Evolutionary conservation across 1,140 invertebrate genomes (phyloP).

Genomic region (Caligus rogercresseyi): DNA sequence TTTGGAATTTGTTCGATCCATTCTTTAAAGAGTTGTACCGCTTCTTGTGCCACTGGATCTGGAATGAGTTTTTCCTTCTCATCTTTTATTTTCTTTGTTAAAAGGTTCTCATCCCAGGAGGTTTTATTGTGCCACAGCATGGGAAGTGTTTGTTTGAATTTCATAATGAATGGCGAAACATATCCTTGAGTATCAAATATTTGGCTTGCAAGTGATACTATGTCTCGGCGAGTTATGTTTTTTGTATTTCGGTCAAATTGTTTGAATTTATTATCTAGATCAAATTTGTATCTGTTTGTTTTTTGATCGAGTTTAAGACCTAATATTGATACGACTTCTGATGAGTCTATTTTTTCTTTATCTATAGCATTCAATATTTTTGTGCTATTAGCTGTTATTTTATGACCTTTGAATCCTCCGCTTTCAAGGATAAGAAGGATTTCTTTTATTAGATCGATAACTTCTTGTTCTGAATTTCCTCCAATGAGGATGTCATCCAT

Average conservation of each 20-base stretch:
- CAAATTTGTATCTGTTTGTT: not conserved
- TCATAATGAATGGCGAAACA: not conserved
- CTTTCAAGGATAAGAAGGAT: slow-evolving; percentile 1
- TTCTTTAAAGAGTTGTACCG: not conserved
- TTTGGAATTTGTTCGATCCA: not conserved
- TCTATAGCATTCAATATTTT: not conserved
- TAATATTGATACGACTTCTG: not conserved
- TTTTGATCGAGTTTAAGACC: not conserved
- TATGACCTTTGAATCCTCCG: slow-evolving; percentile 5
- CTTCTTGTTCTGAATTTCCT: not conserved
- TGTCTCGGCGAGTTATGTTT: not conserved
- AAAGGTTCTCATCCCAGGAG: slow-evolving; percentile 7
- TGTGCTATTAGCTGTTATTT: not conserved
- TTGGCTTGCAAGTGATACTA: not conserved
- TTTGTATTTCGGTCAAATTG: not conserved
- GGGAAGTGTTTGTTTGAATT: not conserved
- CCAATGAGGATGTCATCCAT: slow-evolving; percentile 4
- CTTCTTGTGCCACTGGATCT: slow-evolving; percentile 1
- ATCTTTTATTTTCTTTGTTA: not conserved
- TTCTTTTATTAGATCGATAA: not conserved
- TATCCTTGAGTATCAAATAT: slow-evolving; percentile 8
- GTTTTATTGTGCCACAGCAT: not conserved
- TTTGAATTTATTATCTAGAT: slow-evolving; percentile 6
- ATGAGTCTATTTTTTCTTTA: not conserved
- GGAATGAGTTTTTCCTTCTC: not conserved